Percentiles rank a stretch among this genome's conserved stretches.
Conservation (phyloP, 2,888 invertebrate genomes). For the Diplolepis rosae region DNA sequence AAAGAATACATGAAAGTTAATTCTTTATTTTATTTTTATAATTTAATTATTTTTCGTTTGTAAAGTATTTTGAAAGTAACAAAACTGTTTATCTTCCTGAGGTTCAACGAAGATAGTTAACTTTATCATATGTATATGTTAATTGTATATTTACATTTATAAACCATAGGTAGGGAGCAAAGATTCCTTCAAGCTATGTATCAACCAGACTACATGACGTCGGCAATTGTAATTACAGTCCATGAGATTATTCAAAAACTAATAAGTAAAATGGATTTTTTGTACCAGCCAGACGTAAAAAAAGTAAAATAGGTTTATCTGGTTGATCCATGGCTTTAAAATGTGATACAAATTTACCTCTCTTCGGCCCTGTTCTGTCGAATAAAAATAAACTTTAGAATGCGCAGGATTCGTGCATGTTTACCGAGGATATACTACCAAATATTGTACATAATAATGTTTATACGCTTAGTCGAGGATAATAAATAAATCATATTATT, state of each 20-base stretch:
- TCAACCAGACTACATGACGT: too few relatives aligned
- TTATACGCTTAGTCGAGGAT: constrained; percentile 5
- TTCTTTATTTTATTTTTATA: neutral
- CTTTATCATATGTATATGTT: too few relatives aligned
- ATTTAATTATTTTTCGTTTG: neutral
- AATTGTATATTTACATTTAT: too few relatives aligned
- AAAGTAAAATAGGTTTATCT: neutral
- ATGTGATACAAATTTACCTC: constrained; percentile 29
- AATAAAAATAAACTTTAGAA: neutral
- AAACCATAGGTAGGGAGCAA: too few relatives aligned
- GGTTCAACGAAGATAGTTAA: neutral
- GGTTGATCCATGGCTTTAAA: neutral
- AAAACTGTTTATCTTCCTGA: neutral
- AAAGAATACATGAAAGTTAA: neutral
- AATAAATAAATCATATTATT: constrained; percentile 29
- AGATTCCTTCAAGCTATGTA: too few relatives aligned
- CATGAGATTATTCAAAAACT: too few relatives aligned
- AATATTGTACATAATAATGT: constrained; percentile 26
- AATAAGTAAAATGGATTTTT: too few relatives aligned
- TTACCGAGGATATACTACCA: constrained; percentile 11
- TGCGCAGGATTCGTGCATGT: constrained; percentile 1
- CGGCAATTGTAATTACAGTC: too few relatives aligned
- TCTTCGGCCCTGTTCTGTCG: neutral
- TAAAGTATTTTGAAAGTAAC: neutral
- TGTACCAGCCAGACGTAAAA: neutral